Evolutionary conservation across 2,113 vertebrate species (phyloP).

Genomic region (Cinclus mexicanus): DNA sequence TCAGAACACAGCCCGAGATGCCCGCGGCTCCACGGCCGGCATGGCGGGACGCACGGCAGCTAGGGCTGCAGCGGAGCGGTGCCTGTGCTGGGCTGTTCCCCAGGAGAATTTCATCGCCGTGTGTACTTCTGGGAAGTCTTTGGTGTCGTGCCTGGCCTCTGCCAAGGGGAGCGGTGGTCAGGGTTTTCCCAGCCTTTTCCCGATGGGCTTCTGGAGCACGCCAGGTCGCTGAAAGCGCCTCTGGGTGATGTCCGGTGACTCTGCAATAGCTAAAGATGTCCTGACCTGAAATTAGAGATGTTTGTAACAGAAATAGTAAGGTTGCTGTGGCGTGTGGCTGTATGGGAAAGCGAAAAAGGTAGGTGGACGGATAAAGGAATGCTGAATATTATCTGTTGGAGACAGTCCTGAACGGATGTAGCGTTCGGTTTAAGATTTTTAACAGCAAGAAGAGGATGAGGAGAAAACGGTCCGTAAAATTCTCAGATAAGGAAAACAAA

Average conservation of each 20-base stretch:
- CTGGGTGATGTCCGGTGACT: neutral
- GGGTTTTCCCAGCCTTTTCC: neutral
- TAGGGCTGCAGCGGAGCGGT: fast-evolving
- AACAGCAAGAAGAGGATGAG: neutral
- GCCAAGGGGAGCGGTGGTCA: neutral
- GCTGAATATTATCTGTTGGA: neutral
- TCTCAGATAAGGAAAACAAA: neutral
- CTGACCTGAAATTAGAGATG: neutral
- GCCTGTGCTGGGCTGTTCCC: neutral
- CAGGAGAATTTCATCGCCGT: fast-evolving
- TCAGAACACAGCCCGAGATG: fast-evolving
- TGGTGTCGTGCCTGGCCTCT: neutral
- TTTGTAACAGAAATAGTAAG: neutral
- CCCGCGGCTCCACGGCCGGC: neutral
- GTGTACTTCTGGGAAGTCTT: fast-evolving
- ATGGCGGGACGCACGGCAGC: neutral
- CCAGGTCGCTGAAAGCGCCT: neutral
- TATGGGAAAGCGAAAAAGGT: neutral
- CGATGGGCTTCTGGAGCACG: neutral
- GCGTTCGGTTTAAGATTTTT: neutral
- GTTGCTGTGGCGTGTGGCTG: neutral
- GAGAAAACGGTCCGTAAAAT: neutral
- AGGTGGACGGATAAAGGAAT: neutral
- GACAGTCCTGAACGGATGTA: fast-evolving
- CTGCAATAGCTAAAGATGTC: neutral